Conservation (phyloP, 1,140 invertebrate genomes). For the Phortica variegata region DNA sequence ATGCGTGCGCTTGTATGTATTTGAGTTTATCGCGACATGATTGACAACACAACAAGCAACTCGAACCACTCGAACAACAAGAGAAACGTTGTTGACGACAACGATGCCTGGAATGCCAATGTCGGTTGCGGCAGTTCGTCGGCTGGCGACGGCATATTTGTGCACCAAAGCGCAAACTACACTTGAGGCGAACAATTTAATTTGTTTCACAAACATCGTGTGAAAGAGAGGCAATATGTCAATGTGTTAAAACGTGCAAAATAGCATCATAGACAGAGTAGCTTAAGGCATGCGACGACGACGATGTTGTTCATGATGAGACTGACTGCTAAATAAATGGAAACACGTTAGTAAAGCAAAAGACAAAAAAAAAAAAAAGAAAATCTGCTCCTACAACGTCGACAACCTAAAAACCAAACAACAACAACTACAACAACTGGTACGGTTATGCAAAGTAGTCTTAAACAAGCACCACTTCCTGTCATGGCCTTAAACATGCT, state of each 20-base stretch:
- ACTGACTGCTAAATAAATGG: constrained; percentile 40
- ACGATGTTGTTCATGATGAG: not conserved
- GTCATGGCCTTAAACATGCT: constrained; percentile 37
- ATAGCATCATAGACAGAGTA: too few relatives aligned
- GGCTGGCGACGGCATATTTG: constrained; percentile 23
- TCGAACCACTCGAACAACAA: too few relatives aligned
- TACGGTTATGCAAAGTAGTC: too few relatives aligned
- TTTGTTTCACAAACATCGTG: constrained; percentile 49
- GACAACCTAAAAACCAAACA: not conserved
- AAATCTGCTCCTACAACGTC: too few relatives aligned
- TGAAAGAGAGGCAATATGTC: constrained; percentile 16
- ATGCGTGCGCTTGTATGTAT: not conserved
- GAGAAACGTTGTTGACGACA: not conserved
- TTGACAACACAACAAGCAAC: not conserved
- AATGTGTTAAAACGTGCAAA: too few relatives aligned
- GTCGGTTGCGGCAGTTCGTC: not conserved
- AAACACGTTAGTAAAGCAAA: not conserved
- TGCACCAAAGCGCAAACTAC: constrained; percentile 45
- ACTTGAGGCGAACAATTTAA: constrained; percentile 53
- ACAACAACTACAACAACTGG: constrained; percentile 22
- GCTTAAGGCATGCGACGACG: constrained; percentile 4
- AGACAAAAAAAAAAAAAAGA: constrained; percentile 4
- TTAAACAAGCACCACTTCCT: constrained; percentile 50
- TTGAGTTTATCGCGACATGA: not conserved
- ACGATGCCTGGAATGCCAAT: not conserved